A percentile compares a stretch with the other conserved stretches of the same genome.
Evolutionary conservation across 2,113 vertebrate species (phyloP).

Genomic region (Vireo altiloquus): DNA sequence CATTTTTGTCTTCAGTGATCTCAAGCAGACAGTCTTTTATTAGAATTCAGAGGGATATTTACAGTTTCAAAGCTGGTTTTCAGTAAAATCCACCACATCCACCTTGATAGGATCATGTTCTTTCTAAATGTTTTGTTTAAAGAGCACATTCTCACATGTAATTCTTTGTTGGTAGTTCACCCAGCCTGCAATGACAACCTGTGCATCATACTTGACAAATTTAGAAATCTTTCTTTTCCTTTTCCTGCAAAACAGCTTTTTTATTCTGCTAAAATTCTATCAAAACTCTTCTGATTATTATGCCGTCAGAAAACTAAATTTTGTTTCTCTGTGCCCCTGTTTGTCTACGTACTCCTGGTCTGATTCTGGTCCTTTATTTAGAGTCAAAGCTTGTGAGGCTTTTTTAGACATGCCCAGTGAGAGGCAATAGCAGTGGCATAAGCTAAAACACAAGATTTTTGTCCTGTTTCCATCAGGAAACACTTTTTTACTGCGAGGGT

Average conservation of each 20-base stretch:
- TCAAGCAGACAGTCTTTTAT: neutral
- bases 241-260: neutral
- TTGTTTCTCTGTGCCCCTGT: neutral
- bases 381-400: accelerated
- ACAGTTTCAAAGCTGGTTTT: neutral
- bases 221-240: neutral
- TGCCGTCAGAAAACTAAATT: neutral
- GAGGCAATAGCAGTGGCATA: neutral
- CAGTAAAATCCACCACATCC: neutral
- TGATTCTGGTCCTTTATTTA: neutral
- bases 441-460: neutral
- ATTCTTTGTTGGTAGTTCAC: neutral
- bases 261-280: neutral
- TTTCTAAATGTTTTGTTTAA: neutral
- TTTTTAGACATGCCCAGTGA: neutral
- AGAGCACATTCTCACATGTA: neutral
- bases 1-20: neutral
- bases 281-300: neutral
- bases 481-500: neutral
- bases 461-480: neutral
- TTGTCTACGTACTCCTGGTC: neutral
- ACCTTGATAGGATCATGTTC: neutral
- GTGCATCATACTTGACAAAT: neutral
- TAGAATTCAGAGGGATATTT: neutral
- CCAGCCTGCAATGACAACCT: neutral